Base-by-base conservation (phyloP, 2,113 vertebrate species). In the Caretta caretta region DNA sequence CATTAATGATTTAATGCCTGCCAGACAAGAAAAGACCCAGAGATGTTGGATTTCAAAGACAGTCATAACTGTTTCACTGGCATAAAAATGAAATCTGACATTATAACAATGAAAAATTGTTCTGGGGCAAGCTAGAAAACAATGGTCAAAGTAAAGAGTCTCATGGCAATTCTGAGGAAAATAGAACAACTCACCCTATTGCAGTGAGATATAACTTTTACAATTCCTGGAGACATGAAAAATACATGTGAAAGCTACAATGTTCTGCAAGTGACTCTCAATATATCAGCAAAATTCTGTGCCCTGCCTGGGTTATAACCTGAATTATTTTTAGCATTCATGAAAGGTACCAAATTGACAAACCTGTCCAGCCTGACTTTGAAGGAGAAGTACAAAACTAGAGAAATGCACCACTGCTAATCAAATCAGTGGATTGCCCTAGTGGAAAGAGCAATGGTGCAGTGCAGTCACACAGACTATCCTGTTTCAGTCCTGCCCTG, bases 41-140 rank as follows among this genome's bases (percentile, higher is more conserved):
- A 87, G 53, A 94, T 90, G 92, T 96, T 95, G 94, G 2, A 1
- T 98, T 97, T 96, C 96, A 95, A 97, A 98, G 92, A 93, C 62
- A 96, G 19, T 89, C 62, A 84, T 69, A 97, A 96, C 59, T 59
- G 51, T 89, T 96, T 86, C 62, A 94, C 88, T 80, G 80, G 84
- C 82, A 95, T 76, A 96, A 95, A 98, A 98, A 96, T 90, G 25
- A 83, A 97, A 93, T 54, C 72, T 96, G 93, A 96, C 94, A 97
- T 96, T 84, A 94, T 46, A 87, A 96, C 62, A 53, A 96, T 87
- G 27, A 97, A 98, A 97, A 94, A 51, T 85, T 88, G 89, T 87
- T 79, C 56, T 91, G 84, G 24, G 65, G 56, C 84, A 91, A 92
- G 80, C 46, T 87, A 78, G 54, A 87, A 95, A 97, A 89, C 78